Percentiles rank a stretch among this genome's conserved stretches.
Evolutionary conservation across 2,113 vertebrate species (phyloP).

Genomic region (Xerus inauris): DNA sequence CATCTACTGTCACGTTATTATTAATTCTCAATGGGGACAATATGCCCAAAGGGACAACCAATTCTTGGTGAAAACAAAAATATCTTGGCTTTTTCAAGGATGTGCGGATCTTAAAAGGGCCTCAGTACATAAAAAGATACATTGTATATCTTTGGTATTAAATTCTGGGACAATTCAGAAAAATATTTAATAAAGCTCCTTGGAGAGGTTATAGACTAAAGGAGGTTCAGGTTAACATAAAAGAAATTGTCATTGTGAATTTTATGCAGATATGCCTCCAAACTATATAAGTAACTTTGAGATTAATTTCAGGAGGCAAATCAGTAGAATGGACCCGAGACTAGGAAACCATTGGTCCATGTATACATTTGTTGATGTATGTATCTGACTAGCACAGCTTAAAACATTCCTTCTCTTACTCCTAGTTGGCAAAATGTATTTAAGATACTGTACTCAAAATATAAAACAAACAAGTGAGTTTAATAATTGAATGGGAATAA

Average conservation of each 20-base stretch:
- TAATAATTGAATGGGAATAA: background rate
- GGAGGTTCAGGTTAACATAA: background rate
- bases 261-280: background rate
- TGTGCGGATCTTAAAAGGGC: background rate
- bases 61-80: background rate
- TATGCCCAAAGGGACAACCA: background rate
- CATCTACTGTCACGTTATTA: background rate
- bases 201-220: background rate
- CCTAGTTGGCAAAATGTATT: background rate
- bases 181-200: background rate
- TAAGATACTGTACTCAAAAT: background rate
- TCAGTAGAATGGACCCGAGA: background rate
- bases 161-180: background rate
- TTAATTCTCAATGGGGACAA: background rate
- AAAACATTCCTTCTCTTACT: background rate
- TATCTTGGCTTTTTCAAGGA: background rate
- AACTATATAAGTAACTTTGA: background rate
- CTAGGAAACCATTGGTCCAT: background rate
- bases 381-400: background rate
- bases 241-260: background rate
- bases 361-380: background rate
- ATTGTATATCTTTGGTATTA: background rate
- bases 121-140: background rate
- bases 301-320: background rate
- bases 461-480: background rate